A percentile compares a stretch with the other conserved stretches of the same genome.
Evolutionary conservation across 1,140 invertebrate genomes (phyloP).

Genomic region (Lasioglossum albipes): DNA sequence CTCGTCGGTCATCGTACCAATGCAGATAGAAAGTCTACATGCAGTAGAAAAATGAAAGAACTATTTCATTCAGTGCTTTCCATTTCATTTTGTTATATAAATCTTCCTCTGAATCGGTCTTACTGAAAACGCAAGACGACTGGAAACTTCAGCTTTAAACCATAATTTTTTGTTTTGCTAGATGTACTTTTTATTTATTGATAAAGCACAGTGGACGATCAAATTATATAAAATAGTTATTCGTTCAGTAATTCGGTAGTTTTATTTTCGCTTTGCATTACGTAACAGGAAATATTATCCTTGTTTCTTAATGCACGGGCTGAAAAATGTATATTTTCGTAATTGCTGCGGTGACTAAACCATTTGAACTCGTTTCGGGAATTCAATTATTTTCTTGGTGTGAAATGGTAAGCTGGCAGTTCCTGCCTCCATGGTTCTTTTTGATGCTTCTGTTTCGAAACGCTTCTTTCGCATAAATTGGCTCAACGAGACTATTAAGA

Average conservation of each 20-base stretch:
- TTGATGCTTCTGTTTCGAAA: slow-evolving; percentile 3
- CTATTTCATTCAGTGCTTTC: not conserved
- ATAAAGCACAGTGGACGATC: too few species aligned
- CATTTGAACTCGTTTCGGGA: slow-evolving; percentile 17
- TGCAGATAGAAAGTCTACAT: not conserved
- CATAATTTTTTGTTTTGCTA: not conserved
- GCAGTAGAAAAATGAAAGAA: not conserved
- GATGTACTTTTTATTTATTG: too few species aligned
- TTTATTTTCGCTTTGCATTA: too few species aligned
- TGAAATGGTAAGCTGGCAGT: not conserved
- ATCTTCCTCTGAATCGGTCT: not conserved
- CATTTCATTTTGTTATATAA: not conserved
- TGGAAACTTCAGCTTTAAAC: too few species aligned
- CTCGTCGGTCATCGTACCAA: slow-evolving; percentile 5
- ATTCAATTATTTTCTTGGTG: not conserved
- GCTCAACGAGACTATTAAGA: slow-evolving; percentile 30
- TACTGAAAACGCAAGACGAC: too few species aligned
- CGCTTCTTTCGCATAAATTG: slow-evolving; percentile 28
- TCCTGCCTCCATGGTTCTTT: slow-evolving; percentile 17
- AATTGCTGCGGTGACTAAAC: not conserved
- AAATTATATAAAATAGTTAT: too few species aligned
- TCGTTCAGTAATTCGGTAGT: too few species aligned
- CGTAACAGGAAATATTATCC: too few species aligned
- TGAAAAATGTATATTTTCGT: not conserved
- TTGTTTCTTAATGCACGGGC: not conserved